These are phyloP conservation scores for Anguilla anguilla DNA, from an alignment of 2,797 vertebrate species.

Conservation along the genomic window DNA sequence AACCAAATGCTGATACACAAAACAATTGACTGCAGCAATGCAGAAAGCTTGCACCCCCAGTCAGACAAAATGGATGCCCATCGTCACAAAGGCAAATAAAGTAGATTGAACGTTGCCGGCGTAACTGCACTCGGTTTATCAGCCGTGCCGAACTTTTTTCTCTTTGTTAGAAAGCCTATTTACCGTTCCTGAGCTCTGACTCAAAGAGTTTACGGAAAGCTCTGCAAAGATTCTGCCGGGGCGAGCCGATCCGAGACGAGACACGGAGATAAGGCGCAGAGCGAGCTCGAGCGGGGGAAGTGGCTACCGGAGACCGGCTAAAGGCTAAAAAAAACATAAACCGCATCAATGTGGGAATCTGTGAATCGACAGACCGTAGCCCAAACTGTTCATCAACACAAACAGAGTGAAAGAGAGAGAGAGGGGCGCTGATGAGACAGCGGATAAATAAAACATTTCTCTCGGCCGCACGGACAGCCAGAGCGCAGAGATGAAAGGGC, in stretches of 20 bases:
- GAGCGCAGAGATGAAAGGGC: background rate
- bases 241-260: background rate
- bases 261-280: background rate
- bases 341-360: background rate
- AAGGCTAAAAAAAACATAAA: background rate
- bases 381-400: background rate
- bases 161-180: background rate
- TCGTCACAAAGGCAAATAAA: background rate
- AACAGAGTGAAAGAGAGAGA: background rate
- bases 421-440: background rate
- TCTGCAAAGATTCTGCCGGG: background rate
- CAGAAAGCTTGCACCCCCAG: background rate
- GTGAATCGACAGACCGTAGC: background rate
- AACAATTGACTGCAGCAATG: background rate
- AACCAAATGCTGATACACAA: background rate
- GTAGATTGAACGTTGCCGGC: background rate
- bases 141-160: background rate
- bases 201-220: background rate
- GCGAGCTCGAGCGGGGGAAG: background rate
- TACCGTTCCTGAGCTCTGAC: background rate
- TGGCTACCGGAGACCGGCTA: background rate
- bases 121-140: background rate
- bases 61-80: background rate
- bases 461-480: background rate
- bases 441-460: background rate